Evolutionary conservation across 2,888 invertebrate genomes (phyloP), one percentile per base, ranked within the genome.

Genomic region (Arge pagana): DNA sequence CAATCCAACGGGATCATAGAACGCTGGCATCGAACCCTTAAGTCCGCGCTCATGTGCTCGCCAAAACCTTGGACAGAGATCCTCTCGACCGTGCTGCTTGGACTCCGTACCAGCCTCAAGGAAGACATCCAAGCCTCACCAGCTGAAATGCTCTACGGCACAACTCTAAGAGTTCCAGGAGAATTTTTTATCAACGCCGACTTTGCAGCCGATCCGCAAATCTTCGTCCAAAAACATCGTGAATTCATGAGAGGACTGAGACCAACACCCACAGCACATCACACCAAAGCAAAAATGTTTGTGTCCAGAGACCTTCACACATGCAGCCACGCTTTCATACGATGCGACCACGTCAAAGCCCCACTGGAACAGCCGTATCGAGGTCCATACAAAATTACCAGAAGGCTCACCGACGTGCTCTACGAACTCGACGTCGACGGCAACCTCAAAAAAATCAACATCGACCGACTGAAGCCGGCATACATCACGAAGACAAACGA

Each of bases 1-100:
- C 55, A 54, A 8, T 51, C 61, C 1, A 62, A 68, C 33, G 64
- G 67, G 1, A 50, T 68, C 41, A 54, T 71, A 2, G 52, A 57
- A 10, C 40, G 51, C 3, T 54, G 37, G 31, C 54, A 55, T 15
- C 37, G 53, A 3, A 45, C 57, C 2, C 11, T 59, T 21, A 55
- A 59, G 28, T 30, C 57, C 2, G 51, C 54, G 0, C 43, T 55
- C 1, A 59, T 55, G 53, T 56, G 52, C 31, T 37, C 36, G 2
- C 30, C 15, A 7, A 24, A 31, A 4, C 19, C 31, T n/a, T 53
- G 54, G 50, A 11, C 39, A 10, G 37, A 37, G 4, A 7, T 21
- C 19, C 21, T 37, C 3, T n/a, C 37, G 5, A 19, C 21, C n/a
- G 37, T 37, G 15, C 15, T 37, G n/a, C 37, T 37, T n/a, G 37